These are phyloP conservation scores for Deilephila elpenor DNA, from an alignment of 2,888 invertebrate species.

Conservation along the genomic window DNA sequence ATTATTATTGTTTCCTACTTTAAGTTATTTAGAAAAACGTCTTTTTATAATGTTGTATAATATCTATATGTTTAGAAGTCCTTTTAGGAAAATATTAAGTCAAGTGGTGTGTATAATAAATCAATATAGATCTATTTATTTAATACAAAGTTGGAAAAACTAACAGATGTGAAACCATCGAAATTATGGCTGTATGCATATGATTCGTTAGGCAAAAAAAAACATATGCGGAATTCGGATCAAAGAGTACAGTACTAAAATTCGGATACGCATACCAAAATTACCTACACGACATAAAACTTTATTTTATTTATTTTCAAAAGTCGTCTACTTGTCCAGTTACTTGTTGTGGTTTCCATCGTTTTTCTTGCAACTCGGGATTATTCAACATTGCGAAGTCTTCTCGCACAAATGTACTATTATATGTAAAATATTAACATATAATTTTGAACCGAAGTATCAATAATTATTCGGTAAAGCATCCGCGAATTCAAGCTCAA, in stretches of 20 bases:
- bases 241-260: too few species aligned
- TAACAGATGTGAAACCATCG: background rate
- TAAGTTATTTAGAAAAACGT: too few species aligned
- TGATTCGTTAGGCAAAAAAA: background rate
- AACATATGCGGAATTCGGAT: background rate
- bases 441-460: too few species aligned
- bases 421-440: background rate
- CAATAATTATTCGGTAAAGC: background rate
- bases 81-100: too few species aligned
- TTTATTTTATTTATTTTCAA: background rate
- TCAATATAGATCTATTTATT: too few species aligned
- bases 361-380: background rate
- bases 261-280: background rate
- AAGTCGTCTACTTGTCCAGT: background rate
- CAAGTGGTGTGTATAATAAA: too few species aligned
- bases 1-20: too few species aligned
- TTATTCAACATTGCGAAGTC: background rate
- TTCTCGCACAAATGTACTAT: background rate
- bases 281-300: background rate
- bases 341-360: background rate
- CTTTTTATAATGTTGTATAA: too few species aligned
- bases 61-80: too few species aligned
- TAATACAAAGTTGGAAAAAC: too few species aligned
- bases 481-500: slow-evolving; percentile 32
- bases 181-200: background rate